Conservation (phyloP, 2,113 vertebrate species). For the Zootoca vivipara region DNA sequence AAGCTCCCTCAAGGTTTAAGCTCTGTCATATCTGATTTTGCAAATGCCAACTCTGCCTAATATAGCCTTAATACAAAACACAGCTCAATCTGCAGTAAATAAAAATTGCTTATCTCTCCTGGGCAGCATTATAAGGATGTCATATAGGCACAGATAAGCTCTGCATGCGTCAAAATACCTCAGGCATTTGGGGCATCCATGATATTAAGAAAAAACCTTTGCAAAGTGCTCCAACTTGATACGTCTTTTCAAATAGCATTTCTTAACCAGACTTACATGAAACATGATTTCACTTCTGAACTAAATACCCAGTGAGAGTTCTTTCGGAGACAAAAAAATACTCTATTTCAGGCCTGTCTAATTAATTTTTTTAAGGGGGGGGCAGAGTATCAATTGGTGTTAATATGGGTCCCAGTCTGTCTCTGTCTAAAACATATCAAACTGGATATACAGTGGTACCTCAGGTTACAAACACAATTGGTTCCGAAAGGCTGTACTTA, state of each 20-base stretch:
- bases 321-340: not conserved
- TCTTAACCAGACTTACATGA: not conserved
- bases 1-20: slow-evolving; percentile 11
- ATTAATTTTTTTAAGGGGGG: too few species aligned
- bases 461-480: too few species aligned
- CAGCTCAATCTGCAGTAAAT: slow-evolving; percentile 18
- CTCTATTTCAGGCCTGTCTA: not conserved
- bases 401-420: not conserved
- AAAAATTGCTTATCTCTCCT: slow-evolving; percentile 27
- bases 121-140: slow-evolving; percentile 12
- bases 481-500: too few species aligned
- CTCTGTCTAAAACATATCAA: not conserved
- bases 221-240: not conserved
- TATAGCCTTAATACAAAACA: slow-evolving; percentile 19
- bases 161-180: not conserved
- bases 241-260: not conserved
- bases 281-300: not conserved
- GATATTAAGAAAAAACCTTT: not conserved
- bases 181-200: not conserved
- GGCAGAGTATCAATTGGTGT: not conserved
- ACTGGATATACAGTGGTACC: not conserved
- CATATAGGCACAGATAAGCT: slow-evolving; percentile 7
- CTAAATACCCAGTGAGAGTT: not conserved
- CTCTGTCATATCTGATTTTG: slow-evolving; percentile 13
- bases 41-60: slow-evolving; percentile 12